Evolutionary conservation across 2,113 vertebrate species (phyloP).

Genomic region (Reinhardtius hippoglossoides): DNA sequence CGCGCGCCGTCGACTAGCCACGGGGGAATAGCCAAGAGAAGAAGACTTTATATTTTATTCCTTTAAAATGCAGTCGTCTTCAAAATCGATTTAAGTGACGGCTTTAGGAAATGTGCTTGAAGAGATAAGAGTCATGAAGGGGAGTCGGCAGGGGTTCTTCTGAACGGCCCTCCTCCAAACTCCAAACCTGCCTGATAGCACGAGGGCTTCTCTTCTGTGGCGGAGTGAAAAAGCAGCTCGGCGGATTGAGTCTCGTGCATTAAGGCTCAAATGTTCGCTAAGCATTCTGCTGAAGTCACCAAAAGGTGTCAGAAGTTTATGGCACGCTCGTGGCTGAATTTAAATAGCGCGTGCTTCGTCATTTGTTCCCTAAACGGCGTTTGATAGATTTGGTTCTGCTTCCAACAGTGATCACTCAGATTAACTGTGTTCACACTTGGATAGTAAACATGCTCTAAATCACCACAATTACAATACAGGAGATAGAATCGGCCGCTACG

Average conservation of each 20-base stretch:
- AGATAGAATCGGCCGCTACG: constrained; percentile 29
- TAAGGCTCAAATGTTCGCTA: constrained; percentile 44
- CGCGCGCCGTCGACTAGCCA: constrained; percentile 10
- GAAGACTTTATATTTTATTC: constrained; percentile 48
- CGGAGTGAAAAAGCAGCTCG: constrained; percentile 58
- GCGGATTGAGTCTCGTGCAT: constrained; percentile 36
- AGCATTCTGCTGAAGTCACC: constrained; percentile 59
- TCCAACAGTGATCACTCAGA: constrained; percentile 57
- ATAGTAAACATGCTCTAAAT: constrained; percentile 60
- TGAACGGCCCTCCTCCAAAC: constrained; percentile 44
- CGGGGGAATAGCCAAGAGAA: constrained; percentile 3
- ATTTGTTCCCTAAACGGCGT: constrained; percentile 31
- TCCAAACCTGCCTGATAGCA: constrained; percentile 65
- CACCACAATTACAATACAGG: constrained; percentile 48
- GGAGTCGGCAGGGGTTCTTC: constrained; percentile 47
- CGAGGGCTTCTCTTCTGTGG: constrained; percentile 43
- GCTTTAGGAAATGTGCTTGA: constrained; percentile 74
- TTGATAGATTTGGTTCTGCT: constrained; percentile 44
- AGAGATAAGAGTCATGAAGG: constrained; percentile 72
- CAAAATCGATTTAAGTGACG: constrained; percentile 70
- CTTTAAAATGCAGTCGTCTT: constrained; percentile 67
- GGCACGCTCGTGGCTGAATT: constrained; percentile 36
- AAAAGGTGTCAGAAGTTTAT: constrained; percentile 63
- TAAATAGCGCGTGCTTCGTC: constrained; percentile 49
- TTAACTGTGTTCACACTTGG: constrained; percentile 47